These are phyloP conservation scores for Cremastobaeus sp. DNA, from an alignment of 2,888 invertebrate species.

Conservation along the genomic window DNA sequence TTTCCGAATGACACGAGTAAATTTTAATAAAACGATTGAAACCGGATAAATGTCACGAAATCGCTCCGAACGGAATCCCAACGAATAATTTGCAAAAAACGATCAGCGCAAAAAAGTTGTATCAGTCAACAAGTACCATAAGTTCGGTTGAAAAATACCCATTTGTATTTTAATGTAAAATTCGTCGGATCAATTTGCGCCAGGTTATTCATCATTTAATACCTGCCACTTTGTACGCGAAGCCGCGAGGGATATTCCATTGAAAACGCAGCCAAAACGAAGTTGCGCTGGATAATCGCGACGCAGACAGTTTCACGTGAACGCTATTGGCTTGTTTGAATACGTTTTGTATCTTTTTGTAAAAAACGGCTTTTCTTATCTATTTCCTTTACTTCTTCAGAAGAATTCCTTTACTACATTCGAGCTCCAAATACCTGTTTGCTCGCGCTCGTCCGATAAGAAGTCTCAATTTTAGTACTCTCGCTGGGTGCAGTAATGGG, in stretches of 20 bases:
- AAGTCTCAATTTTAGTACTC: conserved; percentile 71
- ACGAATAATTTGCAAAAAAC: not conserved
- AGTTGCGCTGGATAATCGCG: conserved; percentile 22
- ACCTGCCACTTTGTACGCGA: no score
- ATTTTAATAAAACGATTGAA: no score
- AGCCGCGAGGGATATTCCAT: no score
- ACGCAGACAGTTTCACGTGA: conserved; percentile 29
- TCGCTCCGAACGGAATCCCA: no score
- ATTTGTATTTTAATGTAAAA: conserved; percentile 6
- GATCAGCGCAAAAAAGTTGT: not conserved
- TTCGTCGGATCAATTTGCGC: conserved; percentile 2
- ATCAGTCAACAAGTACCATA: conserved; percentile 18
- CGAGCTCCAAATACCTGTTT: conserved; percentile 23
- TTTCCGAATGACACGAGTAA: no score
- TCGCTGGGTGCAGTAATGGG: conserved; percentile 22
- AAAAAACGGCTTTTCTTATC: conserved; percentile 42
- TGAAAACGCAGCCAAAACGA: conserved; percentile 23
- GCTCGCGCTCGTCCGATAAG: conserved; percentile 67
- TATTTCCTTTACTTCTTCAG: conserved; percentile 27
- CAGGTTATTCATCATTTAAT: no score
- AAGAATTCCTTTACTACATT: conserved; percentile 29
- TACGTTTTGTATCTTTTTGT: conserved; percentile 20
- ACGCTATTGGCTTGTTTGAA: conserved; percentile 39
- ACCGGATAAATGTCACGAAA: no score
- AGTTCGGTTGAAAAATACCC: conserved; percentile 7